These are phyloP conservation scores for Crocallis elinguaria DNA, from an alignment of 2,888 invertebrate genomes.

Conservation along the genomic window DNA sequence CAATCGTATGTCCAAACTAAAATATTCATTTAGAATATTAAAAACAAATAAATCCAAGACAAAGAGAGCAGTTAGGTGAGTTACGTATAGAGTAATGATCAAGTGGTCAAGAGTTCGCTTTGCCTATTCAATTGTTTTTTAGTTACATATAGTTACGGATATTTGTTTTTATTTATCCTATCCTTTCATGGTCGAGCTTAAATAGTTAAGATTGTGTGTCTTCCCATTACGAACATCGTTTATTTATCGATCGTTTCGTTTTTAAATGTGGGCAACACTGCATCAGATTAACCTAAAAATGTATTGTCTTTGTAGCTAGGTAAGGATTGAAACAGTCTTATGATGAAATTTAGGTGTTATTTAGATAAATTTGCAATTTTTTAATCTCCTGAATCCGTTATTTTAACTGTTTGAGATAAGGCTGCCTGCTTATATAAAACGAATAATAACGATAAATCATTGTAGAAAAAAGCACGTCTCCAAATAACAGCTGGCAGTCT, in stretches of 20 bases:
- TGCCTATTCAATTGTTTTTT: too few relatives aligned
- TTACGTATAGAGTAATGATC: too few relatives aligned
- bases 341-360: slow-evolving; percentile 40
- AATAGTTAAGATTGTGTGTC: slow-evolving; percentile 53
- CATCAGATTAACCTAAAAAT: background rate
- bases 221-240: slow-evolving; percentile 41
- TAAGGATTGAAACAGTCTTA: slow-evolving; percentile 43
- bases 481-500: slow-evolving; percentile 3
- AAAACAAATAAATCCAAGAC: too few relatives aligned
- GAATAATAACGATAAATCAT: background rate
- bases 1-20: too few relatives aligned
- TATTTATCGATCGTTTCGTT: slow-evolving; percentile 6
- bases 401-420: background rate
- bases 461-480: background rate
- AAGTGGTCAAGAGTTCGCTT: too few relatives aligned
- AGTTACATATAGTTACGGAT: background rate
- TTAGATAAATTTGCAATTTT: slow-evolving; percentile 29
- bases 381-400: slow-evolving; percentile 1
- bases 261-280: background rate
- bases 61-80: too few relatives aligned
- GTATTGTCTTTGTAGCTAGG: slow-evolving; percentile 23
- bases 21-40: too few relatives aligned
- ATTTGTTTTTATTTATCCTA: background rate
- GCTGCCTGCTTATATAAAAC: slow-evolving; percentile 12
- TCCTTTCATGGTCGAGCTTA: slow-evolving; percentile 52